A percentile compares a stretch with the other conserved stretches of the same genome.
Evolutionary conservation across 2,888 invertebrate species (phyloP).

Genomic region (Harpalus rufipes): DNA sequence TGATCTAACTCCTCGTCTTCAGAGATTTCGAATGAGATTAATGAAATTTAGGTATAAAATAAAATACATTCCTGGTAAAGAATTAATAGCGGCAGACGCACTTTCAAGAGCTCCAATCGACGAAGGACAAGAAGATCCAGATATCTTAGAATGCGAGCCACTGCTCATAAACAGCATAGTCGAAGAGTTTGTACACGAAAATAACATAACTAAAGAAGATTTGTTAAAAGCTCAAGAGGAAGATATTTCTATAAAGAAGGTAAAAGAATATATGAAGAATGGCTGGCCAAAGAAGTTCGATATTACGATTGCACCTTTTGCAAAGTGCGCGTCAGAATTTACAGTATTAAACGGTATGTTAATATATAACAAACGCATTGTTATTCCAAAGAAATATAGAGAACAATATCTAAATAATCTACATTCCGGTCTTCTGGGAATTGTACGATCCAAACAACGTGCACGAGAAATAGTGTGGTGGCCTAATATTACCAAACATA

Average conservation of each 20-base stretch:
- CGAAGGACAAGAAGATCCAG: too few relatives aligned
- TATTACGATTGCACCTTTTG: neutral
- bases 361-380: conserved; percentile 18
- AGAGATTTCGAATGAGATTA: too few relatives aligned
- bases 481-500: conserved; percentile 11
- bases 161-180: conserved; percentile 14
- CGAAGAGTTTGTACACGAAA: neutral
- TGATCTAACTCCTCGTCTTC: too few relatives aligned
- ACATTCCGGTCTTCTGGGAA: conserved; percentile 7
- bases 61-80: too few relatives aligned
- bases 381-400: conserved; percentile 21
- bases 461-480: conserved; percentile 6
- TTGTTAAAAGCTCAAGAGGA: neutral
- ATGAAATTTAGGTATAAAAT: too few relatives aligned
- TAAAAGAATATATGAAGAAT: conserved; percentile 17
- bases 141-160: neutral
- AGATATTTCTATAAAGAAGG: neutral
- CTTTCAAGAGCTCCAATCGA: too few relatives aligned
- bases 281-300: neutral
- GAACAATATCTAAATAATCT: conserved; percentile 14
- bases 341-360: conserved; percentile 1
- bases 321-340: conserved; percentile 1
- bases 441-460: conserved; percentile 5
- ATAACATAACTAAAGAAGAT: neutral
- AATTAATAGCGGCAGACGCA: too few relatives aligned